These are phyloP conservation scores for Aldrovandia affinis DNA, from an alignment of 2,797 vertebrate species.

Conservation along the genomic window DNA sequence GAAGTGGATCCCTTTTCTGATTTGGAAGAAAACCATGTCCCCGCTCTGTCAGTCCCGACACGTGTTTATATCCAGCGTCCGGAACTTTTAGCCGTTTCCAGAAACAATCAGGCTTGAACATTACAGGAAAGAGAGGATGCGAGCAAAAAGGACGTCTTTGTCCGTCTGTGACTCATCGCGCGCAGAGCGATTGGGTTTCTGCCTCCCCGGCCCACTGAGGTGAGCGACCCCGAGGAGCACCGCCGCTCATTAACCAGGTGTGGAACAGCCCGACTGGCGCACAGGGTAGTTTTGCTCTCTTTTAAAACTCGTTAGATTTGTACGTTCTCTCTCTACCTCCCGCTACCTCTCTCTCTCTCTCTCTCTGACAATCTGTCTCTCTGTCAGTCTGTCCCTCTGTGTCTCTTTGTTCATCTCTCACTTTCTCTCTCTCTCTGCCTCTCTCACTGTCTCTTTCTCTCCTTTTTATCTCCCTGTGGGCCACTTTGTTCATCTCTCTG, in stretches of 20 bases:
- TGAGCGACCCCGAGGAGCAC: neutral
- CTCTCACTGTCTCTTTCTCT: too few species aligned
- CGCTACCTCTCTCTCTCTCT: too few species aligned
- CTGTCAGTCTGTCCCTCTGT: neutral
- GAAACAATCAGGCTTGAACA: slow-evolving; percentile 32
- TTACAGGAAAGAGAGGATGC: slow-evolving; percentile 29
- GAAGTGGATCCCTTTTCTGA: slow-evolving; percentile 49
- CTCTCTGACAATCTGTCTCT: neutral
- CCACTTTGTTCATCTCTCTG: too few species aligned
- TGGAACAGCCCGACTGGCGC: neutral
- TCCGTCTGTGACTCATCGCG: slow-evolving; percentile 33
- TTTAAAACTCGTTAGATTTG: neutral
- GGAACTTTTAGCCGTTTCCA: slow-evolving; percentile 40
- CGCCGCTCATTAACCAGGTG: slow-evolving; percentile 5
- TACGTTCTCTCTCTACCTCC: neutral
- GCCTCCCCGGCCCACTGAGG: slow-evolving; percentile 7
- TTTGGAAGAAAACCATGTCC: slow-evolving; percentile 44
- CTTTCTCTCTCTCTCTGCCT: neutral
- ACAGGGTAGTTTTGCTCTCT: neutral
- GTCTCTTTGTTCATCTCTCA: neutral
- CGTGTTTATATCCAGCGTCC: slow-evolving; percentile 47
- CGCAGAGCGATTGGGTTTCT: slow-evolving; percentile 9
- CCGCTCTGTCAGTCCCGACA: slow-evolving; percentile 38
- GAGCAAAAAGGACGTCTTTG: slow-evolving; percentile 18
- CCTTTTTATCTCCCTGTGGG: too few species aligned